Base-by-base conservation (phyloP, 2,888 invertebrate species). In the Trachelus troglodyta region DNA sequence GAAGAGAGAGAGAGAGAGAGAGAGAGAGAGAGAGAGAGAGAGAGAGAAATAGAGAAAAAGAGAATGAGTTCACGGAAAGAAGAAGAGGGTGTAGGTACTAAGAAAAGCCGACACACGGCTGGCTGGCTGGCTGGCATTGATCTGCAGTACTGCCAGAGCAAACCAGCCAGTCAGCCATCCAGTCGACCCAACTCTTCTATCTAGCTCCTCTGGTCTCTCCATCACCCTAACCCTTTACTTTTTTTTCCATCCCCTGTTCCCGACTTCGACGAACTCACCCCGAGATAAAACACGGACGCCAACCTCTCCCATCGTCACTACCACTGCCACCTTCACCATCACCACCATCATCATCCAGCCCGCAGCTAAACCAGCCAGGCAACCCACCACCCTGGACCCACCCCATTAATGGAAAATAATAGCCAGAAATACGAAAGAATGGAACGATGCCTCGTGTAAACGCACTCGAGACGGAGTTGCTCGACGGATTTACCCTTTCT, bases 61-160 rank as follows among this genome's bases (percentile, higher is more conserved):
- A 68, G 75, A 34, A n/a, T 4, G 12, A 31, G 68, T n/a, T 37
- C 37, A 34, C 31, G 31, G 77, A 30, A 68, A 37, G 34, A 56
- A 6, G 68, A 30, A 30, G 74, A 40, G 30, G 68, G 75, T 33
- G 56, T 34, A 33, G 40, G 30, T 75, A 85, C 85, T 83, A 86
- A 88, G 88, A 85, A 86, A 86, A 88, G 87, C 84, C 69, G 69
- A 69, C 69, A 88, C 87, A 85, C 85, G 84, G 86, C 76, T 76
- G 86, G 81, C 85, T 83, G 73, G 82, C 82, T 34, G 34, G 34
- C 34, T 34, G 84, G 83, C 84, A 81, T 81, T 87, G 88, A 89
- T 89, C 40, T 40, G 40, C 40, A 40, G 40, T 40, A 40, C 40
- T 40, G 40, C 40, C 89, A 77, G 75, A 75, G 77, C 74, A 74